Evolutionary conservation across 2,797 vertebrate genomes (phyloP).

Genomic region (Aplochiton taeniatus): DNA sequence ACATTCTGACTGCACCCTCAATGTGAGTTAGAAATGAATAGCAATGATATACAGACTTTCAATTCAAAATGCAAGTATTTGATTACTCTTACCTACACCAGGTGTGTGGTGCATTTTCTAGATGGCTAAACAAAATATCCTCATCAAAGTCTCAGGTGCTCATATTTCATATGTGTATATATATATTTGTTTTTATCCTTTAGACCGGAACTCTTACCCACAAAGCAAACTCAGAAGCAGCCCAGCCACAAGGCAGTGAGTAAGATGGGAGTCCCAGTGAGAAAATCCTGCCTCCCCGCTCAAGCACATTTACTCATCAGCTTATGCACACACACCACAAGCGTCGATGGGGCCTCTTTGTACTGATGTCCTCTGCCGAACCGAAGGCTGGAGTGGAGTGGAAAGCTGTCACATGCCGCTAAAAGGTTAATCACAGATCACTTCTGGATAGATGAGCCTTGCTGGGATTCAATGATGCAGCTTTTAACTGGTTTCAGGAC

Average conservation of each 20-base stretch:
- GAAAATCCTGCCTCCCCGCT: slow-evolving; percentile 46
- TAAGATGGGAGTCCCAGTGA: slow-evolving; percentile 47
- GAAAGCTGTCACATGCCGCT: slow-evolving; percentile 49
- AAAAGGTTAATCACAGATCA: too few species aligned
- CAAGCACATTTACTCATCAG: slow-evolving; percentile 4
- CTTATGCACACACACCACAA: slow-evolving; percentile 43
- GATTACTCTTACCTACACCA: too few species aligned
- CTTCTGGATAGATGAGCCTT: too few species aligned
- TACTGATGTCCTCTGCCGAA: slow-evolving; percentile 48
- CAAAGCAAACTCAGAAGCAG: slow-evolving; percentile 12
- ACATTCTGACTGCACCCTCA: too few species aligned
- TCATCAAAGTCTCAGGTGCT: too few species aligned
- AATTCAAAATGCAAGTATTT: too few species aligned
- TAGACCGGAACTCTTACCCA: slow-evolving; percentile 3
- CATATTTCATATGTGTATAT: slow-evolving; percentile 9
- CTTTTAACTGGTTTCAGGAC: too few species aligned
- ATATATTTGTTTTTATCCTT: background rate
- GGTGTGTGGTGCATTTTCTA: too few species aligned
- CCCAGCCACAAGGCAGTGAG: slow-evolving; percentile 30
- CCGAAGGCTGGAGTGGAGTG: slow-evolving; percentile 25
- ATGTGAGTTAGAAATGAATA: too few species aligned
- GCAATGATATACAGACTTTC: too few species aligned
- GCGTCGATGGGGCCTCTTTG: slow-evolving; percentile 43
- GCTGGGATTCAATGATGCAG: too few species aligned
- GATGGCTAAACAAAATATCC: too few species aligned